A percentile compares a stretch with the other conserved stretches of the same genome.
Conservation (phyloP, 2,113 vertebrate genomes). For the Apus apus region DNA sequence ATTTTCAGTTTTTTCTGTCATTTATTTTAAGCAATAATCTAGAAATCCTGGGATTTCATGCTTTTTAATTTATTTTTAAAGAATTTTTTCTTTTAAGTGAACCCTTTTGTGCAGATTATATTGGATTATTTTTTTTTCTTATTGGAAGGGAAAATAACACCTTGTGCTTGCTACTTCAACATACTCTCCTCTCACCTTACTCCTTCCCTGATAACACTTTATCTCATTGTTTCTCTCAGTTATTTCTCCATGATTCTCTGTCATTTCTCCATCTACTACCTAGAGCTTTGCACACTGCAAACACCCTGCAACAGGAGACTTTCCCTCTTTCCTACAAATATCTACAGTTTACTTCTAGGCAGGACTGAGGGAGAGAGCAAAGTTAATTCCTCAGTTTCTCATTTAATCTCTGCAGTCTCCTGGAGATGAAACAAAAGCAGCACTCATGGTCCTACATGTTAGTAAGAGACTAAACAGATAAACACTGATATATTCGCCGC, state of each 20-base stretch:
- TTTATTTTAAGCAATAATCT: neutral
- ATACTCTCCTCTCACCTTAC: neutral
- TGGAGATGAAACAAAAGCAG: constrained; percentile 25
- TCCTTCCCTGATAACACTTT: neutral
- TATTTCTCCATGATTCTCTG: neutral
- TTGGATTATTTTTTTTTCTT: neutral
- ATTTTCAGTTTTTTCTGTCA: neutral
- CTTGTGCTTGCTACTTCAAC: neutral
- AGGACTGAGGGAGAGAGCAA: neutral
- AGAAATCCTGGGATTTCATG: neutral
- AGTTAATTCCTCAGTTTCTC: neutral
- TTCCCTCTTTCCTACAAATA: neutral
- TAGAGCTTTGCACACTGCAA: neutral
- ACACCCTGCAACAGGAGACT: neutral
- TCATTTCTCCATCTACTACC: neutral
- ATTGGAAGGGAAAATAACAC: neutral
- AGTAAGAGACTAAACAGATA: neutral
- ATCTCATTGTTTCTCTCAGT: neutral
- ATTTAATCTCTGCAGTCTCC: neutral
- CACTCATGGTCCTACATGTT: neutral
- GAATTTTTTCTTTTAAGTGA: neutral
- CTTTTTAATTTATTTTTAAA: neutral
- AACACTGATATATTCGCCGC: neutral
- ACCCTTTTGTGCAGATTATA: neutral
- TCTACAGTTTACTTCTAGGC: neutral